Base-by-base conservation (phyloP, 2,888 invertebrate species). In the Magallana nippona region DNA sequence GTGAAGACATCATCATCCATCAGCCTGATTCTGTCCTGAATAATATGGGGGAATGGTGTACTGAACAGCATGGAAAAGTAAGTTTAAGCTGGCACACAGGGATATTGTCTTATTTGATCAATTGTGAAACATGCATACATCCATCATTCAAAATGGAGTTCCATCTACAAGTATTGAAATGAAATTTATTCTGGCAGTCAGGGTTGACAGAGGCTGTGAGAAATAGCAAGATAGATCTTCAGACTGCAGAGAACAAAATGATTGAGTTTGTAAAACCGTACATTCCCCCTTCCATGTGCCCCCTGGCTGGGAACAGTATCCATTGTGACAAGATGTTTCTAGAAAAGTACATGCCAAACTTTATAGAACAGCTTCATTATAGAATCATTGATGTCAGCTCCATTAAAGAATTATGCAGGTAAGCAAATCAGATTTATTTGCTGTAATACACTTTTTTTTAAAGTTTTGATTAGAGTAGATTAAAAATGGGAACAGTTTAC, bases 351-450 rank as follows among this genome's bases (percentile, higher is more conserved):
- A 97, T 98, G 97, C 98, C 98, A 0, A 95, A 89, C 77, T 94
- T 99, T 10, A 93, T 97, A 92, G 93, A 96, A 0, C 97, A 98
- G 93, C 95, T 99, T 88, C 98, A 99, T 93, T 98, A 99, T 94
- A 96, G 99, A 90, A 96, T 98, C 78, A 96, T 99, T 87, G 99
- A 99, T 95, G 98, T 98, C 1, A 97, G 97, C 58, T 96, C 97
- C 0, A 94, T 99, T 22, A 98, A 98, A 93, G 98, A 98, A 94
- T 93, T 99, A 44, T 93, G 94, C 89, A 89, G 90, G 92, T 92
- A 87, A 78, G 10, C 17, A 60, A 60, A 10, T 19, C 3, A 17
- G 19, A 19, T 17, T n/a, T n/a, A 60, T n/a, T 78, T 78, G 19
- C 3, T 78, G 19, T 22, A 17, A 22, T 27, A 78, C 22, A 19